phyloP scores from a whole-genome alignment of 2,113 vertebrate genomes.

The Caranx ignobilis region DNA sequence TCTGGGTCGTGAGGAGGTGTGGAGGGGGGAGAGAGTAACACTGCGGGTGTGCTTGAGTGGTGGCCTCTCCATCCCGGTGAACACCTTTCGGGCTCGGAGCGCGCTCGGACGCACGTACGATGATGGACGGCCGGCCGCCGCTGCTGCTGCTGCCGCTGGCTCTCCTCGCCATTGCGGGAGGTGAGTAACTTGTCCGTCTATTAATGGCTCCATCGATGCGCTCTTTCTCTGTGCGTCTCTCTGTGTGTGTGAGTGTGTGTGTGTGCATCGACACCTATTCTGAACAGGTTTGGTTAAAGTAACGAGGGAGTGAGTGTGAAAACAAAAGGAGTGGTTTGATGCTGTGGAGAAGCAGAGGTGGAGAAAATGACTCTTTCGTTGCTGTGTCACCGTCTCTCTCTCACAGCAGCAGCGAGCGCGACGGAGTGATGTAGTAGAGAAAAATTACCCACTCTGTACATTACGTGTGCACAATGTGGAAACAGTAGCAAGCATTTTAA shows the following conservation, averaged over 20 bases:
- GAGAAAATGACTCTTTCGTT: constrained; percentile 52
- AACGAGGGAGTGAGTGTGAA: constrained; percentile 8
- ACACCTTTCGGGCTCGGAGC: constrained; percentile 72
- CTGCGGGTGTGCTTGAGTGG: constrained; percentile 64
- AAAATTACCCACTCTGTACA: constrained; percentile 29
- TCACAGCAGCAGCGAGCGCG: constrained; percentile 38
- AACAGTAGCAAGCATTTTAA: neutral
- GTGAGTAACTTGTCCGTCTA: constrained; percentile 78
- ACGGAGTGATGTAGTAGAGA: constrained; percentile 51
- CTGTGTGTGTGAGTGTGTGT: neutral
- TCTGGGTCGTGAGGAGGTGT: constrained; percentile 47
- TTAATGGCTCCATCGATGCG: constrained; percentile 57
- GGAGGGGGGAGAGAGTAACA: constrained; percentile 30
- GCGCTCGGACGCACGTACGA: constrained; percentile 66
- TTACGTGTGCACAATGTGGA: constrained; percentile 19
- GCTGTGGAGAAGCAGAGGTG: constrained; percentile 39
- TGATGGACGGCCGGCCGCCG: constrained; percentile 77
- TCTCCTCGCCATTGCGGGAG: constrained; percentile 83
- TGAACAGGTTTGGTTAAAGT: constrained; percentile 1
- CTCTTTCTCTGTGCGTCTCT: constrained; percentile 4
- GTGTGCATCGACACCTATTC: constrained; percentile 39
- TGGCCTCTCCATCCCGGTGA: constrained; percentile 68
- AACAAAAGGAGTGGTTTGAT: constrained; percentile 37
- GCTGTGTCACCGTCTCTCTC: constrained; percentile 73
- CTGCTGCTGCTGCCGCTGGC: constrained; percentile 76